Evolutionary conservation across 2,113 vertebrate genomes (phyloP).

Genomic region (Bos indicus): DNA sequence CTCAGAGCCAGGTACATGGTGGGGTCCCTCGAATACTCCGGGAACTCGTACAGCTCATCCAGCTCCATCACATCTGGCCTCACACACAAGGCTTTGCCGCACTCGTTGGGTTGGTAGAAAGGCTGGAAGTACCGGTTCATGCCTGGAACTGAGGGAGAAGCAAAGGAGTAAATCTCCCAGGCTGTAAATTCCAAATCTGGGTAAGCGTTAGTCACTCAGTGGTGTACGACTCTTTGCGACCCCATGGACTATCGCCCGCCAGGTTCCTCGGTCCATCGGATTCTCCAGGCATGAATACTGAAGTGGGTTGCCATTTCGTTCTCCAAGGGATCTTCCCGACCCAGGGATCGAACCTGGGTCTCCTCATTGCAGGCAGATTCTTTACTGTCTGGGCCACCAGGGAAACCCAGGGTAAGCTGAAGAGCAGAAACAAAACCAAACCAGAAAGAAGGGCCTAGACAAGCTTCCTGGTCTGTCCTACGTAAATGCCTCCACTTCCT

Average conservation of each 20-base stretch:
- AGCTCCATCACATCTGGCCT: constrained; percentile 98
- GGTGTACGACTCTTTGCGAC: neutral
- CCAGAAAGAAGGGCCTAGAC: neutral
- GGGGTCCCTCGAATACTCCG: constrained; percentile 96
- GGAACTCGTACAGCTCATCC: constrained; percentile 98
- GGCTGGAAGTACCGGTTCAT: constrained; percentile 97
- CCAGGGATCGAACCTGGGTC: neutral
- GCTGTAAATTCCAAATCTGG: neutral
- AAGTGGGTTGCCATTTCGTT: neutral
- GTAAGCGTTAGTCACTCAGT: neutral
- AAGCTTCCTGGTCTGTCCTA: neutral
- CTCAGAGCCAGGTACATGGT: constrained; percentile 97
- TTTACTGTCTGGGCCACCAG: neutral
- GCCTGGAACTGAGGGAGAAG: constrained; percentile 83
- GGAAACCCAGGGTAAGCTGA: rapidly evolving
- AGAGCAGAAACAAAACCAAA: neutral
- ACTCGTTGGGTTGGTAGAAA: constrained; percentile 98
- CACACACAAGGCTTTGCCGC: constrained; percentile 97
- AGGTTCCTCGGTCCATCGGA: neutral
- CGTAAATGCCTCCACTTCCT: neutral
- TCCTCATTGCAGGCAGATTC: neutral
- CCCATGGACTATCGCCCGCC: neutral
- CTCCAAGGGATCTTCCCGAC: neutral
- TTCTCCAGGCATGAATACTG: neutral
- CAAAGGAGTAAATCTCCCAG: neutral